These are phyloP conservation scores for Gadopsis marmoratus DNA, from an alignment of 2,797 vertebrate genomes.

Conservation along the genomic window DNA sequence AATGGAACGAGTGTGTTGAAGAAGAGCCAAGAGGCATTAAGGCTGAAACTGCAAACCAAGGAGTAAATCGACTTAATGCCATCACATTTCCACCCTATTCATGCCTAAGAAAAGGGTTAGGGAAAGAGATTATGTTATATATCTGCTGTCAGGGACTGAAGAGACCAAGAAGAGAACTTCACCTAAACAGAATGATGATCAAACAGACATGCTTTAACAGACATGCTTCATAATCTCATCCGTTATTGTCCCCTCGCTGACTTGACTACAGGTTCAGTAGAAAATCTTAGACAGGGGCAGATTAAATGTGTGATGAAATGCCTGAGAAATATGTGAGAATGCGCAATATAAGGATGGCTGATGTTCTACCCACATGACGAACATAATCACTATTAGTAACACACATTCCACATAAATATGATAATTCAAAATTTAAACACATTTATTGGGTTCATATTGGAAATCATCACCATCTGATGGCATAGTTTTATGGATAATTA, in stretches of 20 bases:
- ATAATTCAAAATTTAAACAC: conserved; percentile 84
- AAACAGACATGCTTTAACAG: conserved; percentile 87
- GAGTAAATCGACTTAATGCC: conserved; percentile 89
- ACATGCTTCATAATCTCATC: conserved; percentile 86
- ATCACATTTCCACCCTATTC: conserved; percentile 86
- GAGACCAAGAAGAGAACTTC: conserved; percentile 84
- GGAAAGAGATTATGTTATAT: conserved; percentile 85
- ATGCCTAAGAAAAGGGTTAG: conserved; percentile 84
- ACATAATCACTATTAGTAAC: conserved; percentile 86
- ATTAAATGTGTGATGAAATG: conserved; percentile 87
- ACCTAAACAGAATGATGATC: conserved; percentile 85
- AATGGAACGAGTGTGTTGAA: conserved; percentile 82
- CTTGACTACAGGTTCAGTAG: conserved; percentile 81
- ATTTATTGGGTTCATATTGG: conserved; percentile 83
- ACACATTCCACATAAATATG: conserved; percentile 84
- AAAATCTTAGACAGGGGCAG: conserved; percentile 84
- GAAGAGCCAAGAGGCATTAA: conserved; percentile 84
- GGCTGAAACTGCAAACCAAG: conserved; percentile 86
- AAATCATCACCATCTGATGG: conserved; percentile 83
- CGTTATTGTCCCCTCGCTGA: conserved; percentile 78
- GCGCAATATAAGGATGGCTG: conserved; percentile 74
- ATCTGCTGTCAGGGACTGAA: conserved; percentile 85
- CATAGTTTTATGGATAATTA: conserved; percentile 85
- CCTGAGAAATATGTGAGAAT: conserved; percentile 83
- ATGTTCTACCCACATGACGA: conserved; percentile 82